These are phyloP conservation scores for Cheilosia pagana DNA, from an alignment of 2,888 invertebrate genomes.

Conservation along the genomic window DNA sequence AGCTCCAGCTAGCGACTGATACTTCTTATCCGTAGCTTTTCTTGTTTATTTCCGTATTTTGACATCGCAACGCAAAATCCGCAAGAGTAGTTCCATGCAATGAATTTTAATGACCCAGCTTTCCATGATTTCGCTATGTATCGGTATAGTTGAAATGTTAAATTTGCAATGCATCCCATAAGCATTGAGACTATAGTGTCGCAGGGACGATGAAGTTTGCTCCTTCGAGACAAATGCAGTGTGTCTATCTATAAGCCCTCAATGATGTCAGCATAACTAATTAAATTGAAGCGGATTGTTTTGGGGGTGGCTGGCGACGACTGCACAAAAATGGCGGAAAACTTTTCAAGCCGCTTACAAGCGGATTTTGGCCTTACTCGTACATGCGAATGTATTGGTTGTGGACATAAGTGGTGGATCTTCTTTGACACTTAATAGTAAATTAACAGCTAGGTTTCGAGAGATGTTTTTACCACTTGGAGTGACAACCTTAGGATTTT, in stretches of 20 bases:
- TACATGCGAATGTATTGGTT: too few relatives aligned
- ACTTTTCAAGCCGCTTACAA: too few relatives aligned
- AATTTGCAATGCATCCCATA: conserved; percentile 7
- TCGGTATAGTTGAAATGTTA: neutral
- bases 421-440: too few relatives aligned
- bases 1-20: neutral
- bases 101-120: conserved; percentile 44
- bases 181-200: conserved; percentile 14
- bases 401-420: too few relatives aligned
- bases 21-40: neutral
- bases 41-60: conserved; percentile 26
- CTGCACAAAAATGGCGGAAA: too few relatives aligned
- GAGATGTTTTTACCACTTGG: too few relatives aligned
- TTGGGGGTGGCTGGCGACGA: neutral
- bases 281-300: conserved; percentile 17
- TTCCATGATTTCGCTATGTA: neutral
- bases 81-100: conserved; percentile 7
- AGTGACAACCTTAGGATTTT: too few relatives aligned
- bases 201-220: conserved; percentile 20
- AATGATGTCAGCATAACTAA: conserved; percentile 23
- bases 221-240: neutral
- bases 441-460: too few relatives aligned
- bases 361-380: too few relatives aligned
- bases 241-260: neutral
- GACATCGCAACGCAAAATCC: conserved; percentile 4